Percentiles rank a stretch among this genome's conserved stretches.
phyloP scores from a whole-genome alignment of 2,797 vertebrate species.

The Sebastes steindachneri region DNA sequence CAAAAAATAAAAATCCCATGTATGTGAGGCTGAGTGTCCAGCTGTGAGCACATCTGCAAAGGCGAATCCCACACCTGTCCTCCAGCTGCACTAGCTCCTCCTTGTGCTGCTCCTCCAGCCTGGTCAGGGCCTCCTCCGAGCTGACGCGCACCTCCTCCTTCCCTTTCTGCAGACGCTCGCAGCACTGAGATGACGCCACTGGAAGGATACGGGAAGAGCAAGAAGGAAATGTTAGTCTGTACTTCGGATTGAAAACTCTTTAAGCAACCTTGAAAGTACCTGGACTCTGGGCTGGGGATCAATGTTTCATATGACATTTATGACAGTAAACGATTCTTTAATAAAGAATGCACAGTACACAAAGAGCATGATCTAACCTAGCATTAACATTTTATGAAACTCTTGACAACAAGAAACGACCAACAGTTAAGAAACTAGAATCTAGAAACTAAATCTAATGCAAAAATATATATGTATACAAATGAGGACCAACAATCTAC shows the following conservation, averaged over 20 bases:
- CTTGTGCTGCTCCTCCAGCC: slow-evolving; percentile 88
- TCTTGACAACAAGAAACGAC: background rate
- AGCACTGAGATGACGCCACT: slow-evolving; percentile 85
- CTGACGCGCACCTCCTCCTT: slow-evolving; percentile 85
- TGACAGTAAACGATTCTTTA: background rate
- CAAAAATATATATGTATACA: too few relatives aligned
- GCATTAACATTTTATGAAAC: background rate
- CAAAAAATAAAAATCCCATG: background rate
- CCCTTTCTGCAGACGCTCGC: slow-evolving; percentile 88
- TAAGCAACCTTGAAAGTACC: background rate
- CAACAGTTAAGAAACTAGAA: background rate
- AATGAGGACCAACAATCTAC: too few relatives aligned
- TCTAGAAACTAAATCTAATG: background rate
- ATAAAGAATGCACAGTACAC: background rate
- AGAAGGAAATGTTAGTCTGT: background rate
- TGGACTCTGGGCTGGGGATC: background rate
- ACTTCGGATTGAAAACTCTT: background rate
- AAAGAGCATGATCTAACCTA: background rate
- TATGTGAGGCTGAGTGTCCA: background rate
- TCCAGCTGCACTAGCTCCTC: slow-evolving; percentile 88
- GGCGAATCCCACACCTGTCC: slow-evolving; percentile 66
- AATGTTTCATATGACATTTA: background rate
- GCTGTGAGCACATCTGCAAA: background rate
- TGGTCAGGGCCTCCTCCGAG: slow-evolving; percentile 86
- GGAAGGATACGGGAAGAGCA: background rate